A percentile compares a stretch with the other conserved stretches of the same genome.
Evolutionary conservation across 2,797 vertebrate species (phyloP).

Genomic region (Hemitrygon akajei): DNA sequence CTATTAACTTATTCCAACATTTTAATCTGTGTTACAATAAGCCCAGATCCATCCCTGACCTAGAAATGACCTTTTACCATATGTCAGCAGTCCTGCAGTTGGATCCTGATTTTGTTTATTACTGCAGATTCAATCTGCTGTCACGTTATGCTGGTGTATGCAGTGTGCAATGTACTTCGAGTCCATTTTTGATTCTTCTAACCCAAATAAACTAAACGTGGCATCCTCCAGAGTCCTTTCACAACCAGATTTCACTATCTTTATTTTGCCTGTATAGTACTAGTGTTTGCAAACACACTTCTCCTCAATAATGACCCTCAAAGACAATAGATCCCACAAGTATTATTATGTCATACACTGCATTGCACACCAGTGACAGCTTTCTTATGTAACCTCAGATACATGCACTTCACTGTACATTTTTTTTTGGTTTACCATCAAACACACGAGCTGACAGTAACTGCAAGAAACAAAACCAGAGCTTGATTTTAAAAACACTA

Average conservation of each 20-base stretch:
- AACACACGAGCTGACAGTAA: slow-evolving; percentile 7
- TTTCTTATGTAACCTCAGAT: not conserved
- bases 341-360: not conserved
- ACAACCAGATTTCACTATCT: slow-evolving; percentile 10
- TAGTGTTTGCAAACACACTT: not conserved
- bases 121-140: not conserved
- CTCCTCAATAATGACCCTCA: not conserved
- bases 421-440: slow-evolving; percentile 20
- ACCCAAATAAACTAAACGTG: not conserved
- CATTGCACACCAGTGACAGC: not conserved
- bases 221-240: not conserved
- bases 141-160: not conserved
- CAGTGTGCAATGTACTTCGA: not conserved
- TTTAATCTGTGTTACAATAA: not conserved
- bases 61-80: not conserved
- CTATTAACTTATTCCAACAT: not conserved
- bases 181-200: not conserved
- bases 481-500: slow-evolving; percentile 24
- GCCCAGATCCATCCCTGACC: not conserved
- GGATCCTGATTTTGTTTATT: slow-evolving; percentile 12
- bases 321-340: not conserved
- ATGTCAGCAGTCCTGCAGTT: not conserved
- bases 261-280: slow-evolving; percentile 10
- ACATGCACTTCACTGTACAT: not conserved
- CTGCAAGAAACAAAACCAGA: slow-evolving; percentile 7